Evolutionary conservation across 2,888 invertebrate species (phyloP).

Genomic region (Patella pellucida): DNA sequence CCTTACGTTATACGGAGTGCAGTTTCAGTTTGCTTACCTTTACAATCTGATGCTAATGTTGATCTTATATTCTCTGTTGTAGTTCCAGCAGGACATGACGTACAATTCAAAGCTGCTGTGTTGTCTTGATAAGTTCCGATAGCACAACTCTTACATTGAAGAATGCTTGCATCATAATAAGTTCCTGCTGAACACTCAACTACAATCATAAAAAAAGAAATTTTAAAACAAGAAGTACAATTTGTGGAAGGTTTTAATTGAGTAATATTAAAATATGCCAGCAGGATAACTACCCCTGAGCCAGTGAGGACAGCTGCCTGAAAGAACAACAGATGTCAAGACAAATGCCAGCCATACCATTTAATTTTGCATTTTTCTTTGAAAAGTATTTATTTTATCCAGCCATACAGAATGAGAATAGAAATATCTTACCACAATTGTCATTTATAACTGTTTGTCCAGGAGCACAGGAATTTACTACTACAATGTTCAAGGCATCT

Average conservation of each 20-base stretch:
- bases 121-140: slow-evolving; percentile 65
- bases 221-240: too few species aligned
- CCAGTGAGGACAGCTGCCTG: too few species aligned
- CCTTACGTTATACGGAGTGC: background rate
- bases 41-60: slow-evolving; percentile 31
- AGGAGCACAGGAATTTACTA: slow-evolving; percentile 91
- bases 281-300: too few species aligned
- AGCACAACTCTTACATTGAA: slow-evolving; percentile 84
- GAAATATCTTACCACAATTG: slow-evolving; percentile 76
- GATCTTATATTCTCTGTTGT: slow-evolving; percentile 47
- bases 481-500: slow-evolving; percentile 86
- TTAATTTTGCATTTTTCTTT: too few species aligned
- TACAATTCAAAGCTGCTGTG: slow-evolving; percentile 83
- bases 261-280: too few species aligned
- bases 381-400: too few species aligned
- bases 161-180: slow-evolving; percentile 80
- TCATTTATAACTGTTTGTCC: slow-evolving; percentile 95
- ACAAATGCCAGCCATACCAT: too few species aligned
- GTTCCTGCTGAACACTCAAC: slow-evolving; percentile 89
- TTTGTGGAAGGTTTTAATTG: too few species aligned
- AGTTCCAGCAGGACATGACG: slow-evolving; percentile 36
- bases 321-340: too few species aligned
- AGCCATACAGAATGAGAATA: too few species aligned
- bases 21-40: slow-evolving; percentile 33
- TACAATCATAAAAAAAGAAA: slow-evolving; percentile 26